These are phyloP conservation scores for Leucophenga montana DNA, from an alignment of 2,888 invertebrate species.

Conservation along the genomic window DNA sequence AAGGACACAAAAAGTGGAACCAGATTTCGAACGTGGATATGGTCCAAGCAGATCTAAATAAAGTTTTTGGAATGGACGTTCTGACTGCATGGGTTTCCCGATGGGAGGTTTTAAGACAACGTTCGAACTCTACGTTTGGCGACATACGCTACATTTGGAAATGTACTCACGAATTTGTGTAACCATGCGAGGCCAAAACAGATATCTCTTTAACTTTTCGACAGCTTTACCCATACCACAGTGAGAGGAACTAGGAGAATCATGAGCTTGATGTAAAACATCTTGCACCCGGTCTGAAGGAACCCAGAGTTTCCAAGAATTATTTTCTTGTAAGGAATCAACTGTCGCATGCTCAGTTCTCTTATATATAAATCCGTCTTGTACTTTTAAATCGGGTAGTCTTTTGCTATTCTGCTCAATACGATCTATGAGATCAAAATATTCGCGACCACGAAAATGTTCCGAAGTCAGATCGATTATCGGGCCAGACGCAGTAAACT, in stretches of 20 bases:
- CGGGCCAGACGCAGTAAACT: not conserved
- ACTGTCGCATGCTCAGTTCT: not conserved
- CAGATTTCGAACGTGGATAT: not conserved
- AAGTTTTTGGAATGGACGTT: no score
- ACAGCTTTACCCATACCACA: not conserved
- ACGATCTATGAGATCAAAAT: not conserved
- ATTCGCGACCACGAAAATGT: not conserved
- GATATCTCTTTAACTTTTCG: not conserved
- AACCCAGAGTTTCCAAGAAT: conserved; percentile 5
- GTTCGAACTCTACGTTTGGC: no score
- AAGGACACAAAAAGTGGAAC: not conserved
- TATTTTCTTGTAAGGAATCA: not conserved
- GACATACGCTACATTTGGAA: not conserved
- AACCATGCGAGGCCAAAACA: not conserved
- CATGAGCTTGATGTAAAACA: not conserved
- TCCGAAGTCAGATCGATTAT: not conserved
- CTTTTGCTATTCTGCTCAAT: not conserved
- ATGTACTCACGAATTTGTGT: not conserved
- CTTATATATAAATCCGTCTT: conserved; percentile 25
- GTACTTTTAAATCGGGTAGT: not conserved
- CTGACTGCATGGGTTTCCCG: no score
- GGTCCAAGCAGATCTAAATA: no score
- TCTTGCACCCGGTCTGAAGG: not conserved
- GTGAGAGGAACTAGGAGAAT: not conserved
- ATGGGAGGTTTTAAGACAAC: no score